Evolutionary conservation across 2,888 invertebrate species (phyloP).

Genomic region (Dysmachus trigonus): DNA sequence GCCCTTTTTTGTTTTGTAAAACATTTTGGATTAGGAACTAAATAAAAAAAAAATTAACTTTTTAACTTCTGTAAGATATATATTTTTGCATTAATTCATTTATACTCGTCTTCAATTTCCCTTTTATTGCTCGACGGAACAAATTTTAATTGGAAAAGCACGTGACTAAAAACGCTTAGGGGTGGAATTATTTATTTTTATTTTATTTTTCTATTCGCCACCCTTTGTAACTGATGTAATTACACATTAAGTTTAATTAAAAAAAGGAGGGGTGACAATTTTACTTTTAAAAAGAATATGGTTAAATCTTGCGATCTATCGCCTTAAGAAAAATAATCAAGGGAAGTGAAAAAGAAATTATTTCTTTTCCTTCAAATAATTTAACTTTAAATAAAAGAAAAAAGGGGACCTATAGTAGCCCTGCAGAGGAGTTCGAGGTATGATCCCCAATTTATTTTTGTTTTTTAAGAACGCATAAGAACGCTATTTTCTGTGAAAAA

Average conservation of each 20-base stretch:
- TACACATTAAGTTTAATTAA: neutral
- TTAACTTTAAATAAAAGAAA: no score
- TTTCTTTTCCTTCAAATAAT: no score
- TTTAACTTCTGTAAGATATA: no score
- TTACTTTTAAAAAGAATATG: neutral
- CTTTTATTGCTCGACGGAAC: neutral
- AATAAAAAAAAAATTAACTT: no score
- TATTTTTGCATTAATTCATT: no score
- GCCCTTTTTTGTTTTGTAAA: no score
- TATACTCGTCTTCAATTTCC: neutral
- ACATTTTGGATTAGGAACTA: no score
- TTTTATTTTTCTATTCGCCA: neutral
- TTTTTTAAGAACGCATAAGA: neutral
- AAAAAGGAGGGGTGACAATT: neutral
- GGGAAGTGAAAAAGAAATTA: no score
- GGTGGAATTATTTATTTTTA: neutral
- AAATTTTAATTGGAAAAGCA: neutral
- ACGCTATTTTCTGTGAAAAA: neutral
- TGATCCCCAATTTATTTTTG: neutral
- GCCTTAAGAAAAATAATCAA: neutral
- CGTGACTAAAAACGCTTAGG: neutral
- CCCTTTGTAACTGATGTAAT: neutral
- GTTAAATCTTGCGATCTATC: neutral
- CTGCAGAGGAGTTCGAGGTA: neutral
- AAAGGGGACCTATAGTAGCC: neutral